Evolutionary conservation across 2,888 invertebrate species (phyloP), one percentile per base, ranked within the genome.

Genomic region (Aleiodes testaceus): DNA sequence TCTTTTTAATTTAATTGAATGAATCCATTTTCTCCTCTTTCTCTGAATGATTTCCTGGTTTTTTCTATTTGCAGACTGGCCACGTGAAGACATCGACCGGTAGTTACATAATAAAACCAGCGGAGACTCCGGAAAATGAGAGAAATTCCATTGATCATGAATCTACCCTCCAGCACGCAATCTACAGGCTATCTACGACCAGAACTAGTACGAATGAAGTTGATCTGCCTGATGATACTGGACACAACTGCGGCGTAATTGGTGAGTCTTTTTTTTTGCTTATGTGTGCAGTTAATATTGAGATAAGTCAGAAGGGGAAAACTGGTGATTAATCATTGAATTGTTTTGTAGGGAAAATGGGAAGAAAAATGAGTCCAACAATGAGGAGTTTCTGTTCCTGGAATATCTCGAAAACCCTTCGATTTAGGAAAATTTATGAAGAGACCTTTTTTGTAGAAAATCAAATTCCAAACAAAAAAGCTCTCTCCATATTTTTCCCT

Each of bases 31-130:
- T 20, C 20, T 22, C 44, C 52, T 22, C 12, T 52, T 22, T 11
- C 52, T 52, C 44, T 44, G 2, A 44, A 44, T 44, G 9, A 44
- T n/a, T n/a, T 11, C 9, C 2, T 2, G 3, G 3, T 12, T 6
- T 14, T 3, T 53, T 71, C 55, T 79, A 55, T 89, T 89, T 63
- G 44, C 88, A 93, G 93, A 92, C 91, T 72, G 93, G 93, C 70
- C 92, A 92, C 85, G 92, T 93, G 80, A 90, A 90, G 82, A 92
- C 93, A 22, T 90, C 91, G 69, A 89, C 90, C 76, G 92, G 91
- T 74, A 91, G 90, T 78, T 92, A 91, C 86, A 90, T 92, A 84
- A 93, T 93, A 78, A 91, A 92, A 82, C 93, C 93, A 14, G 89
- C 89, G 36, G 91, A 92, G 81, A 79, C 78, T 44, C 85, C 87